A percentile compares a stretch with the other conserved stretches of the same genome.
phyloP scores from a whole-genome alignment of 2,113 vertebrate genomes.

The Eclectus roratus region DNA sequence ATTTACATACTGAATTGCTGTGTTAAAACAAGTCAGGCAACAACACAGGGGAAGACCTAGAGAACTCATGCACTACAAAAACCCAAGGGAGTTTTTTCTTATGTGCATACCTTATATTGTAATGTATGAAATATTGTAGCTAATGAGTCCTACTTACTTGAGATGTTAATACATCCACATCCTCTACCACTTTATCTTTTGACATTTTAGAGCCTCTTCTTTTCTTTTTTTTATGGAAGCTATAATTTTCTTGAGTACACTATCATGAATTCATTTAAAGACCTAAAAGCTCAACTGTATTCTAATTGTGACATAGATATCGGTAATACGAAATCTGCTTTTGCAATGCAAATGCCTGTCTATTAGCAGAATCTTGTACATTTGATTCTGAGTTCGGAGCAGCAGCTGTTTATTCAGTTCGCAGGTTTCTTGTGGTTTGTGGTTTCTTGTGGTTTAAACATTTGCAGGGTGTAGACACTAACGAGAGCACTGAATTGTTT shows the following conservation, averaged over 20 bases:
- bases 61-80: not conserved
- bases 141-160: constrained; percentile 52
- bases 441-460: constrained; percentile 69
- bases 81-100: constrained; percentile 39
- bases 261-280: constrained; percentile 39
- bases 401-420: constrained; percentile 69
- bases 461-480: constrained; percentile 65
- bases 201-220: constrained; percentile 7
- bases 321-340: not conserved
- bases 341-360: constrained; percentile 59
- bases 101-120: constrained; percentile 34
- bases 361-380: constrained; percentile 44
- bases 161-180: constrained; percentile 58
- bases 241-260: constrained; percentile 22
- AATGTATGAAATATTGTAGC: constrained; percentile 53
- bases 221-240: not conserved
- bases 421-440: constrained; percentile 66
- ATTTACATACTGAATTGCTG: not conserved
- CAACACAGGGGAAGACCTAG: not conserved
- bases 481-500: constrained; percentile 56
- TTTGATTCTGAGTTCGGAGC: constrained; percentile 28
- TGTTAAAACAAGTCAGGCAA: constrained; percentile 3
- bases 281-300: constrained; percentile 33
- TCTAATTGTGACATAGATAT: constrained; percentile 26
- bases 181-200: constrained; percentile 50